These are phyloP conservation scores for Casuarius casuarius DNA, from an alignment of 2,113 vertebrate genomes.

Conservation along the genomic window DNA sequence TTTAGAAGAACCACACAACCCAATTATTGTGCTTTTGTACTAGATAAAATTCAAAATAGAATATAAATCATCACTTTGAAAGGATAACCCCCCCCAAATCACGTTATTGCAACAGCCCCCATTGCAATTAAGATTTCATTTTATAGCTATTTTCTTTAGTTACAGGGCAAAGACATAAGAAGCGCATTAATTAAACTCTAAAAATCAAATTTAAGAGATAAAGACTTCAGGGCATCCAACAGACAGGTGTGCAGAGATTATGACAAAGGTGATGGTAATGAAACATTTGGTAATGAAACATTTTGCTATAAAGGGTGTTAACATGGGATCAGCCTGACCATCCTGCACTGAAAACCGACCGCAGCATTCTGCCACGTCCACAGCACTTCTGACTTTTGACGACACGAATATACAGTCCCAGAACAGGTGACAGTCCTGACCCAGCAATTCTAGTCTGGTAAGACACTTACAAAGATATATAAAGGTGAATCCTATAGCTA, in stretches of 20 bases:
- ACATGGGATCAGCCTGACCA: background rate
- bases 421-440: background rate
- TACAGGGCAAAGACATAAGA: background rate
- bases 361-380: background rate
- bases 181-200: background rate
- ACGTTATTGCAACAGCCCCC: background rate
- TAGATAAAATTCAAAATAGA: background rate
- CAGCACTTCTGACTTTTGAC: background rate
- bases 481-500: background rate
- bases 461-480: rapidly evolving
- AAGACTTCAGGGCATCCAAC: background rate
- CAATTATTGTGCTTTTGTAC: background rate
- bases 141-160: background rate
- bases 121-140: background rate
- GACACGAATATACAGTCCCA: rapidly evolving
- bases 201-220: background rate
- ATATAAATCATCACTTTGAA: background rate
- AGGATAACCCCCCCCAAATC: background rate
- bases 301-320: background rate
- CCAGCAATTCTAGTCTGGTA: background rate
- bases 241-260: background rate
- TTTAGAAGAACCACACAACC: background rate
- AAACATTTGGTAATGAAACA: background rate
- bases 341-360: background rate
- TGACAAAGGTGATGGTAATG: background rate